A percentile compares a stretch with the other conserved stretches of the same genome.
These are phyloP conservation scores for Calidris pugnax DNA, from an alignment of 2,113 vertebrate species.

Conservation along the genomic window DNA sequence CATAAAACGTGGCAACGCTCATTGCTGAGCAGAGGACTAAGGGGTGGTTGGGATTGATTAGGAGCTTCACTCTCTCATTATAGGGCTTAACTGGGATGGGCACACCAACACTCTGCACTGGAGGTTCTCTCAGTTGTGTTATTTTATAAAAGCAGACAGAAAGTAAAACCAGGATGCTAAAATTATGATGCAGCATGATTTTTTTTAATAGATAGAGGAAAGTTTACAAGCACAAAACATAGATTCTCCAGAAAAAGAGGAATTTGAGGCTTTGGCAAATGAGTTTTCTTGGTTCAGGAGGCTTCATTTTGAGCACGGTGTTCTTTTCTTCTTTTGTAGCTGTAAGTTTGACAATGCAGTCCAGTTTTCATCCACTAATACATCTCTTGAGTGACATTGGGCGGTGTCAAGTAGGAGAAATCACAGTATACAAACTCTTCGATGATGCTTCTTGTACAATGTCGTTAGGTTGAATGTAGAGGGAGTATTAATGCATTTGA, in stretches of 20 bases:
- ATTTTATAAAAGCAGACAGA: background rate
- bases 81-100: background rate
- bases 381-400: background rate
- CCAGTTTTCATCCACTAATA: background rate
- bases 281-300: background rate
- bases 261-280: background rate
- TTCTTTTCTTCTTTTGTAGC: background rate
- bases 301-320: background rate
- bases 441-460: background rate
- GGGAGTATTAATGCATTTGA: background rate
- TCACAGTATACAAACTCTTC: background rate
- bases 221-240: background rate
- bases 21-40: background rate
- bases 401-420: background rate
- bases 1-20: rapidly evolving
- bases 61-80: rapidly evolving
- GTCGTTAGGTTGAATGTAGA: background rate
- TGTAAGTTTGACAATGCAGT: background rate
- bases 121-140: background rate
- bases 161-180: background rate
- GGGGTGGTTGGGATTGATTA: rapidly evolving
- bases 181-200: background rate
- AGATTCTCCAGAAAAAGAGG: background rate
- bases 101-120: rapidly evolving
- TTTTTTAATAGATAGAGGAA: background rate